Evolutionary conservation across 2,797 vertebrate genomes (phyloP).

Genomic region (Leptatherina wallacei): DNA sequence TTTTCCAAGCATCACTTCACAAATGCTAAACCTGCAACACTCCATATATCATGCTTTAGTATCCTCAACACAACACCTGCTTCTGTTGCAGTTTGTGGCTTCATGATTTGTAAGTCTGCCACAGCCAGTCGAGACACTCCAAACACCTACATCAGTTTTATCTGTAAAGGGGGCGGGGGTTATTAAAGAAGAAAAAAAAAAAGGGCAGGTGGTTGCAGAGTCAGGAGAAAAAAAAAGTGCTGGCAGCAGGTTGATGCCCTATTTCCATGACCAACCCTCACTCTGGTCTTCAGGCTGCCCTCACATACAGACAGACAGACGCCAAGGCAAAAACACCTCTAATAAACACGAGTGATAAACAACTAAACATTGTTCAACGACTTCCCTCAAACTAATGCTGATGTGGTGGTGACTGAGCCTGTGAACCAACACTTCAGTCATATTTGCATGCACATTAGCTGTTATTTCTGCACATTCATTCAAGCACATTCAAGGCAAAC

Average conservation of each 20-base stretch:
- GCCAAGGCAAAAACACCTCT: neutral
- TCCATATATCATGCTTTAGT: slow-evolving; percentile 18
- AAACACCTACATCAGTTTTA: slow-evolving; percentile 30
- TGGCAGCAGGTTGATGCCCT: slow-evolving; percentile 29
- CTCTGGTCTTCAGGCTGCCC: slow-evolving; percentile 28
- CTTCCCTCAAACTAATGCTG: slow-evolving; percentile 44
- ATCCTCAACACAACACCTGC: slow-evolving; percentile 47
- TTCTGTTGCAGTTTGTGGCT: slow-evolving; percentile 38
- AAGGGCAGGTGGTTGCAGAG: slow-evolving; percentile 56
- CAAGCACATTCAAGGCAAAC: slow-evolving; percentile 60
- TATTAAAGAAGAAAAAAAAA: slow-evolving; percentile 7
- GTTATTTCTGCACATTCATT: slow-evolving; percentile 52
- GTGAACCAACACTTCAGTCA: slow-evolving; percentile 30
- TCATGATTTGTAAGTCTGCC: slow-evolving; percentile 32
- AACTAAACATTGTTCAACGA: slow-evolving; percentile 21
- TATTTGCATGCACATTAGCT: slow-evolving; percentile 40
- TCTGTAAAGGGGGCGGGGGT: slow-evolving; percentile 18
- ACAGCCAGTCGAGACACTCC: slow-evolving; percentile 12
- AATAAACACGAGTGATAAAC: slow-evolving; percentile 2
- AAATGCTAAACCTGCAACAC: slow-evolving; percentile 17
- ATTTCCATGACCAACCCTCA: slow-evolving; percentile 1
- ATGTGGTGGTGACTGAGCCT: slow-evolving; percentile 64
- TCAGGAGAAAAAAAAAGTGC: slow-evolving; percentile 29
- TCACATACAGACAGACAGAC: neutral
- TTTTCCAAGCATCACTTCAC: neutral